phyloP scores from a whole-genome alignment of 35 echinoderm and acorn worm genomes.

The Anneissia japonica region DNA sequence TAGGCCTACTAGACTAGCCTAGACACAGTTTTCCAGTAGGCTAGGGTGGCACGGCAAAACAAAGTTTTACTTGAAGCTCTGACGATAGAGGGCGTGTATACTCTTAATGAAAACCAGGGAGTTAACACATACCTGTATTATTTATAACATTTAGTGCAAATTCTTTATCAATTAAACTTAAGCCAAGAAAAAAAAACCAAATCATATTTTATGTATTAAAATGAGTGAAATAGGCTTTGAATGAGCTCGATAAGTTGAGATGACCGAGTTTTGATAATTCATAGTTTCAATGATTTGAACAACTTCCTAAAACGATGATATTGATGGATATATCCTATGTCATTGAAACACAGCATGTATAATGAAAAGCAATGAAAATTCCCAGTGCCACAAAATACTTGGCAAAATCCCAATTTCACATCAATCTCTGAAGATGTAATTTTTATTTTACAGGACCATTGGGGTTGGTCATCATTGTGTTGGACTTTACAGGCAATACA shows the following conservation, averaged over 20 bases:
- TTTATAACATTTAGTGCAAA: too few relatives aligned
- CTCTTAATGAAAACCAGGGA: too few relatives aligned
- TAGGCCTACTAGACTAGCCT: too few relatives aligned
- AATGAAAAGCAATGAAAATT: not conserved
- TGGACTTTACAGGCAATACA: constrained; percentile 86
- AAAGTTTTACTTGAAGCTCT: too few relatives aligned
- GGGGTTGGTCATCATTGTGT: constrained; percentile 68
- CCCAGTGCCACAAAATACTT: not conserved
- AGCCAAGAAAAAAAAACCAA: too few relatives aligned
- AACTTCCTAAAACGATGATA: not conserved
- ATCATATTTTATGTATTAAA: too few relatives aligned
- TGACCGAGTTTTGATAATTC: not conserved
- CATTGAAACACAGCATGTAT: not conserved
- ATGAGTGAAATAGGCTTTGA: too few relatives aligned
- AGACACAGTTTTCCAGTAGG: too few relatives aligned
- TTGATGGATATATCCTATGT: not conserved
- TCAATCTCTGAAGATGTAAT: not conserved
- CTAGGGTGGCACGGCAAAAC: too few relatives aligned
- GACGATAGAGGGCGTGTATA: too few relatives aligned
- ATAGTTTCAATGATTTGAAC: not conserved
- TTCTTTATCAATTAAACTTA: too few relatives aligned
- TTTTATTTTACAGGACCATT: constrained; percentile 35
- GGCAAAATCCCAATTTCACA: not conserved
- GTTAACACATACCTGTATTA: too few relatives aligned
- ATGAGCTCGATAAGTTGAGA: not conserved